A percentile compares a stretch with the other conserved stretches of the same genome.
Evolutionary conservation across 2,113 vertebrate genomes (phyloP).

Genomic region (Alectura lathami): DNA sequence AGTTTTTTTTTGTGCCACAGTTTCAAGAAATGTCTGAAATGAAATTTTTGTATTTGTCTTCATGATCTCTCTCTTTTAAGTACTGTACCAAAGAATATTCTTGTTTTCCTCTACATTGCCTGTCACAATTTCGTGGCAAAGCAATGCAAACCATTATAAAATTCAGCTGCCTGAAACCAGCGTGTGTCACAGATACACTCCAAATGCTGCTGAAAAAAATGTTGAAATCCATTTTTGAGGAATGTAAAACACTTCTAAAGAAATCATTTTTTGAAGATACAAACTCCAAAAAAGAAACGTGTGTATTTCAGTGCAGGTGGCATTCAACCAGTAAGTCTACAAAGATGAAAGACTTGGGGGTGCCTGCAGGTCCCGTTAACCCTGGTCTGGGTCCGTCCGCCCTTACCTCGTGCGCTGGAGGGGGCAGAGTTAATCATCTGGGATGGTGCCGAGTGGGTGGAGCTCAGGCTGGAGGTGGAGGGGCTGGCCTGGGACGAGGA

Average conservation of each 20-base stretch:
- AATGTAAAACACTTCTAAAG: not conserved
- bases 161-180: slow-evolving; percentile 11
- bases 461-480: slow-evolving; percentile 94
- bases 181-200: not conserved
- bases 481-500: slow-evolving; percentile 88
- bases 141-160: not conserved
- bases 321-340: not conserved
- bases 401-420: slow-evolving; percentile 94
- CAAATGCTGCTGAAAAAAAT: not conserved
- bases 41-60: slow-evolving; percentile 2
- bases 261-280: not conserved
- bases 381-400: not conserved
- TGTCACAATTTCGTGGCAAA: not conserved
- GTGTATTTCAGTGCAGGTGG: not conserved
- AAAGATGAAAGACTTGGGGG: not conserved
- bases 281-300: not conserved
- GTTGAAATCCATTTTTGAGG: not conserved
- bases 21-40: slow-evolving; percentile 7
- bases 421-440: slow-evolving; percentile 93
- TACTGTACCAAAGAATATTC: not conserved
- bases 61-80: slow-evolving; percentile 15
- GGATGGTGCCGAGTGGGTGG: slow-evolving; percentile 91
- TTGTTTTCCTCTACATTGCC: slow-evolving; percentile 3
- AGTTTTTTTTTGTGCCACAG: not conserved
- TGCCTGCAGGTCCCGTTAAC: not conserved